phyloP scores from a whole-genome alignment of 2,888 invertebrate genomes.

The Agonopterix heracliana region DNA sequence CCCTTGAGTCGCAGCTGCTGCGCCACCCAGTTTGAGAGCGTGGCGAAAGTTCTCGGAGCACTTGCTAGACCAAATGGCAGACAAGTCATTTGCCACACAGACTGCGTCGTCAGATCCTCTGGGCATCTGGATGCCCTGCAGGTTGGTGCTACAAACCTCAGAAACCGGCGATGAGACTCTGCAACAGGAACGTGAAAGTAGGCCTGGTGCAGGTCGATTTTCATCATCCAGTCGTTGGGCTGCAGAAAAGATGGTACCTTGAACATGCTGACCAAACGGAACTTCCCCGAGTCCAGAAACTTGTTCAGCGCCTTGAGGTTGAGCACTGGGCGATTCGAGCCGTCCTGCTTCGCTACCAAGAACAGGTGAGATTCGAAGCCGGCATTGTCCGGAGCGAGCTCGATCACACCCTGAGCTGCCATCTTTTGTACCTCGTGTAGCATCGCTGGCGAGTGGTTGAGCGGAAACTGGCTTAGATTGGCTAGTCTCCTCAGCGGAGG shows the following conservation, averaged over 20 bases:
- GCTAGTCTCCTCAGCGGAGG: neutral
- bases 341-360: neutral
- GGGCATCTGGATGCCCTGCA: neutral
- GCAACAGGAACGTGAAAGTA: slow-evolving; percentile 9
- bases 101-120: neutral
- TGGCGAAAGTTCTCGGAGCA: slow-evolving; percentile 8
- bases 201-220: slow-evolving; percentile 10
- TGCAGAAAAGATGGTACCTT: slow-evolving; percentile 4
- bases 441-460: neutral
- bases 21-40: slow-evolving; percentile 7
- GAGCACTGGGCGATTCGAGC: neutral
- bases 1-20: slow-evolving; percentile 2
- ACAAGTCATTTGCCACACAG: slow-evolving; percentile 2
- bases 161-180: neutral
- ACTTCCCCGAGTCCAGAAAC: neutral
- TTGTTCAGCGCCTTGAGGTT: neutral
- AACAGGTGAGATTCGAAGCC: neutral
- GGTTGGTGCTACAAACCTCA: neutral
- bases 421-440: neutral
- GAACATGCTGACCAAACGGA: neutral
- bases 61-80: slow-evolving; percentile 12
- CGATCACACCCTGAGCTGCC: neutral
- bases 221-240: slow-evolving; percentile 7
- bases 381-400: neutral
- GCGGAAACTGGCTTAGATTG: neutral